These are phyloP conservation scores for Sylvietta virens DNA, from an alignment of 2,113 vertebrate genomes.

Conservation along the genomic window DNA sequence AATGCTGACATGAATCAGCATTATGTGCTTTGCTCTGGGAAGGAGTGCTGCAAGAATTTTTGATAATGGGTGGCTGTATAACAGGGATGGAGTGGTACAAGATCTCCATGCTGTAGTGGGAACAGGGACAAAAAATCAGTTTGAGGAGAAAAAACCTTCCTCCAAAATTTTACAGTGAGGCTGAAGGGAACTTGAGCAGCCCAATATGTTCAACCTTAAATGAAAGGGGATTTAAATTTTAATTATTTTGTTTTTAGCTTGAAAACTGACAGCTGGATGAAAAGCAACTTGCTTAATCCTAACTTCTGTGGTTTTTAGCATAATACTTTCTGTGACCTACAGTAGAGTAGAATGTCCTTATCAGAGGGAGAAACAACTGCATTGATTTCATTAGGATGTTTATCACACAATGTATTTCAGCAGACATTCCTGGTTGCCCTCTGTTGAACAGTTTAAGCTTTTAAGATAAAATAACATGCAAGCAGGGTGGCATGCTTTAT, in stretches of 20 bases:
- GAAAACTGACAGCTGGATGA: neutral
- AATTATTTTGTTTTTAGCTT: neutral
- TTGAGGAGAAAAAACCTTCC: neutral
- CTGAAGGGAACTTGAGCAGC: neutral
- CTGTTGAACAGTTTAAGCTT: neutral
- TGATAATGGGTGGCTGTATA: neutral
- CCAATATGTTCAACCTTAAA: neutral
- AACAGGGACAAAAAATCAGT: neutral
- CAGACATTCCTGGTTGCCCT: neutral
- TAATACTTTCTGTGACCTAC: neutral
- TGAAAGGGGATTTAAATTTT: neutral
- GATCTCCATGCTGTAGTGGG: neutral
- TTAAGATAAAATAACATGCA: constrained; percentile 41
- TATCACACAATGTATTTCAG: constrained; percentile 9
- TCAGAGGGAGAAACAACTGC: neutral
- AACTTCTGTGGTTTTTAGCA: neutral
- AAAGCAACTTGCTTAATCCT: neutral
- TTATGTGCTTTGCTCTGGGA: fast-evolving
- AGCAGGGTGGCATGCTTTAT: neutral
- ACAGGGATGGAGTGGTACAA: fast-evolving
- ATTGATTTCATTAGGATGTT: constrained; percentile 43
- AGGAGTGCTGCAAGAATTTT: neutral
- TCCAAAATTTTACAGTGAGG: neutral
- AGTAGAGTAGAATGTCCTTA: neutral
- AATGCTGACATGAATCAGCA: neutral